Percentiles rank a stretch among this genome's conserved stretches.
Conservation (phyloP, 2,888 invertebrate genomes). For the Hemicrepidius hirtus region DNA sequence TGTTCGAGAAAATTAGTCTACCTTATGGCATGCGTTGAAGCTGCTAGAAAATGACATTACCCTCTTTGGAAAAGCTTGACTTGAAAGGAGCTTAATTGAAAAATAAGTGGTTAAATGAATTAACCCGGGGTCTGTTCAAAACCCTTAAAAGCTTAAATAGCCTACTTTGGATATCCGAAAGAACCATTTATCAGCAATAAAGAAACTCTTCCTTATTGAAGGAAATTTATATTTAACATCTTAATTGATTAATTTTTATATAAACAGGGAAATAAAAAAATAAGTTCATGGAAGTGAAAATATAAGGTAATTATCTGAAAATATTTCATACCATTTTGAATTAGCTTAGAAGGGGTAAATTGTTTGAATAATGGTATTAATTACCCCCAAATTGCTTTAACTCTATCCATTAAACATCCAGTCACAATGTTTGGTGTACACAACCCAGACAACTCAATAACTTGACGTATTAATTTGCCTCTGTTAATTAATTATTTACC, state of each 20-base stretch:
- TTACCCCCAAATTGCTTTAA: too few relatives aligned
- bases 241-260: too few relatives aligned
- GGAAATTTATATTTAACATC: too few relatives aligned
- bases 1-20: constrained; percentile 3
- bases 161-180: constrained; percentile 8
- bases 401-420: too few relatives aligned
- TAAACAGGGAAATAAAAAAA: too few relatives aligned
- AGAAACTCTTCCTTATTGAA: neutral
- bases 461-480: too few relatives aligned
- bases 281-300: too few relatives aligned
- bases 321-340: neutral
- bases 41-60: constrained; percentile 27
- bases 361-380: too few relatives aligned
- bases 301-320: too few relatives aligned
- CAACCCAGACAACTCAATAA: too few relatives aligned
- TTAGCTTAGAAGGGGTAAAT: neutral
- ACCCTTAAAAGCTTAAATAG: constrained; percentile 21
- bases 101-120: constrained; percentile 28
- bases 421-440: too few relatives aligned
- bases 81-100: constrained; percentile 32
- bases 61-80: constrained; percentile 9
- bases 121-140: constrained; percentile 14
- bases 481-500: too few relatives aligned
- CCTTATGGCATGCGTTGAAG: constrained; percentile 4
- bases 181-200: constrained; percentile 29